These are phyloP conservation scores for Poeciliopsis presidionis DNA, from an alignment of 2,797 vertebrate species.

Conservation along the genomic window DNA sequence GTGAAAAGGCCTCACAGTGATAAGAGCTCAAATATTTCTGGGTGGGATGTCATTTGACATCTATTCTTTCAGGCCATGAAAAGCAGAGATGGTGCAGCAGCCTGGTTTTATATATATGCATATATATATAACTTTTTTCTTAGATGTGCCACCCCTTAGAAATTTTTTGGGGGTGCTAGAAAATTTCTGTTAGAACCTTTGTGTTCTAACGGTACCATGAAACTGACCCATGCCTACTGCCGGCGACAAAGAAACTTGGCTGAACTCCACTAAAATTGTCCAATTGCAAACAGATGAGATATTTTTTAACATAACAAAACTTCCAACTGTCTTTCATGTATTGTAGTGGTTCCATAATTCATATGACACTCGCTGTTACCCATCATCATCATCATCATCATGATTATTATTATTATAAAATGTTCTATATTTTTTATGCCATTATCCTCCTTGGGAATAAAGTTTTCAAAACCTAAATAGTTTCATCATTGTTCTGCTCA, in stretches of 20 bases:
- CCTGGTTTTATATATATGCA: too few relatives aligned
- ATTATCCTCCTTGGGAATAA: conserved; percentile 87
- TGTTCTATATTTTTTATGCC: conserved; percentile 89
- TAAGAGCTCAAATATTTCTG: neutral
- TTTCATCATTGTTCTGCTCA: conserved; percentile 6
- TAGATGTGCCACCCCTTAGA: too few relatives aligned
- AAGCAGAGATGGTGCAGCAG: too few relatives aligned
- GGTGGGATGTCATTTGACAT: neutral
- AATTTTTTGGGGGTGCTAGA: neutral
- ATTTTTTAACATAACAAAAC: conserved; percentile 24
- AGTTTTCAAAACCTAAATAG: conserved; percentile 64
- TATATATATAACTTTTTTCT: too few relatives aligned
- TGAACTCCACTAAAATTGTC: neutral
- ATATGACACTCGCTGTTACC: conserved; percentile 44
- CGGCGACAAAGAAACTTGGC: neutral
- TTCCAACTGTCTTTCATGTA: conserved; percentile 28
- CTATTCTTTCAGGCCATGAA: neutral
- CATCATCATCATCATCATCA: conserved; percentile 30
- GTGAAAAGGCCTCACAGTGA: neutral
- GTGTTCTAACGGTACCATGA: neutral
- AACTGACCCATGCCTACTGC: conserved; percentile 4
- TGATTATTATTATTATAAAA: conserved; percentile 71
- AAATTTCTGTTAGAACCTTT: neutral
- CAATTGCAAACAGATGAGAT: neutral
- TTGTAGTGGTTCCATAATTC: conserved; percentile 20